Base-by-base conservation (phyloP, 2,888 invertebrate species). In the Torymus aiolomorphi region DNA sequence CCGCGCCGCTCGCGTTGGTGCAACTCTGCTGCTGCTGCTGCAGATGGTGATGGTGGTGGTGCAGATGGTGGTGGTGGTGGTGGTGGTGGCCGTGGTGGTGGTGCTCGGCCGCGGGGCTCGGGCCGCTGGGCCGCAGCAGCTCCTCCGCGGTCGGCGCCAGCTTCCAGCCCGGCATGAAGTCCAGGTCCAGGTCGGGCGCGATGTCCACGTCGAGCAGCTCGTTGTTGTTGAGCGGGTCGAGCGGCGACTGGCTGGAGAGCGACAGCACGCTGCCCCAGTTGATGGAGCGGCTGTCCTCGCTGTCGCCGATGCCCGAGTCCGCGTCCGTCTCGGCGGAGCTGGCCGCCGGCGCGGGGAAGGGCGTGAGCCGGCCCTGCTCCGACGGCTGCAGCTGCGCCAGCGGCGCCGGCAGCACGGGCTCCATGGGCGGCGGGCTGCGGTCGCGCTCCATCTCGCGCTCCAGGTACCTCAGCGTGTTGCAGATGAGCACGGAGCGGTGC, bases 191-290 rank as follows among this genome's bases (percentile, higher is more conserved):
- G 89, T 92, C 92, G 89, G 93, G 92, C 87, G 93, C 92, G 91
- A 93, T 92, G 91, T 93, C 92, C 86, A 91, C 90, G 83, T 90
- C 90, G 90, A 94, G 95, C 85, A 96, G 92, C 92, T 96, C 96
- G 91, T 95, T 96, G 91, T 95, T 95, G 88, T 94, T 95, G 66
- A 95, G 91, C 83, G 96, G 96, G 91, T 96, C 96, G 78, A 96
- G 92, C 89, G 96, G 96, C 81, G 96, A 96, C 88, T 96, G 96
- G 84, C 96, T 96, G 85, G 96, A 95, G 69, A 97, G 93, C 89
- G 96, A 96, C 83, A 97, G 93, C 86, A 97, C 97, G 71, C 96
- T 96, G 89, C 97, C 96, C 97, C 97, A 97, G 91, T 97, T 97
- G 91, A 97, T 97, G 86, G 95, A 94, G 85, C 96, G 94, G 88